Conservation (phyloP, 2,113 vertebrate species). For the Microcebus tavaratra region DNA sequence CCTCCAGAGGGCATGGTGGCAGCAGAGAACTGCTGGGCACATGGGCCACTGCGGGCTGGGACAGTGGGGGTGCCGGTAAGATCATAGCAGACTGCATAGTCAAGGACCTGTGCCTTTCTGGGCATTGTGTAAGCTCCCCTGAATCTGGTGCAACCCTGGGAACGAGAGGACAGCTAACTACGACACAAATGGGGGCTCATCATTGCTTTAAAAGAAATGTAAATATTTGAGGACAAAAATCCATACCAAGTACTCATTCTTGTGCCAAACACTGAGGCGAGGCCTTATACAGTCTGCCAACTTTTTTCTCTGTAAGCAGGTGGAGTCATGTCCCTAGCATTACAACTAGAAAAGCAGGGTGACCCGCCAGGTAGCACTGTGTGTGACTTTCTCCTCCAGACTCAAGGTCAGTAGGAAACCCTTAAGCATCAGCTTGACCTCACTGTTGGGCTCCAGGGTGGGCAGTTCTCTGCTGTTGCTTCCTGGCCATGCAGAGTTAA, state of each 20-base stretch:
- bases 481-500: neutral
- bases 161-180: neutral
- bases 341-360: neutral
- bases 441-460: neutral
- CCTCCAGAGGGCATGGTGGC: neutral
- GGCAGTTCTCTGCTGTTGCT: neutral
- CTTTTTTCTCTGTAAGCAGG: neutral
- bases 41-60: neutral
- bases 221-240: neutral
- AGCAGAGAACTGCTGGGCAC: too few relatives aligned
- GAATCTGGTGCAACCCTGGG: too few relatives aligned
- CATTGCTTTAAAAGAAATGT: neutral
- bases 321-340: neutral
- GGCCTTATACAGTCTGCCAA: neutral
- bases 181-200: neutral
- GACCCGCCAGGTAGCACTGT: neutral
- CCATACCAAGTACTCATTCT: neutral
- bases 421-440: neutral
- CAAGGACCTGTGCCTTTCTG: neutral
- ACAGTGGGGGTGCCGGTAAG: fast-evolving
- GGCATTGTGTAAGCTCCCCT: neutral
- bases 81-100: neutral
- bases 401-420: neutral
- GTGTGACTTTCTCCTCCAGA: neutral
- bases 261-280: neutral